Conservation (phyloP, 2,113 vertebrate species). For the Anoura caudifer region DNA sequence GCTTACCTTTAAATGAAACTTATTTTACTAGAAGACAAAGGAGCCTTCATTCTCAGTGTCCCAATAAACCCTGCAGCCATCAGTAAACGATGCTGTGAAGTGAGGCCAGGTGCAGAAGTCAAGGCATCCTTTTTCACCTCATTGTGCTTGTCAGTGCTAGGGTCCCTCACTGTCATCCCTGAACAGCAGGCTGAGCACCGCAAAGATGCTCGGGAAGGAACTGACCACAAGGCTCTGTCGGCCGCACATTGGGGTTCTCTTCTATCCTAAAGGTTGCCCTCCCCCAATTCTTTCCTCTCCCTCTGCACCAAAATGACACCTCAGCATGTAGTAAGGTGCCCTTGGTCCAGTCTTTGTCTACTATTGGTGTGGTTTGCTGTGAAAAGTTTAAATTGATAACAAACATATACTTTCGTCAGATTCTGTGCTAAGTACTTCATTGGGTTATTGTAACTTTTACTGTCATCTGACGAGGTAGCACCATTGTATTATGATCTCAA, state of each 20-base stretch:
- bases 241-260: fast-evolving
- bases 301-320: neutral
- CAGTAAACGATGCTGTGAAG: neutral
- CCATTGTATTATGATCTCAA: neutral
- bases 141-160: neutral
- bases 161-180: neutral
- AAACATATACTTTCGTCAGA: neutral
- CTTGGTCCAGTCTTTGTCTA: neutral
- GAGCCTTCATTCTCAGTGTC: neutral
- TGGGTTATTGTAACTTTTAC: neutral
- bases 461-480: neutral
- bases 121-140: neutral
- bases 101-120: neutral
- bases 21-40: neutral
- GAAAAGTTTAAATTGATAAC: neutral
- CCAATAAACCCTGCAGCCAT: neutral
- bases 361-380: neutral
- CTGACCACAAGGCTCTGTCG: neutral
- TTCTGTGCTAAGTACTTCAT: neutral
- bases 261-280: neutral
- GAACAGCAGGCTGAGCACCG: neutral
- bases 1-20: neutral
- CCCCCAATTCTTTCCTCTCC: neutral
- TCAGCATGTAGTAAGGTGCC: neutral
- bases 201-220: neutral